Evolutionary conservation across 2,113 vertebrate species (phyloP).

Genomic region (Reinhardtius hippoglossoides): DNA sequence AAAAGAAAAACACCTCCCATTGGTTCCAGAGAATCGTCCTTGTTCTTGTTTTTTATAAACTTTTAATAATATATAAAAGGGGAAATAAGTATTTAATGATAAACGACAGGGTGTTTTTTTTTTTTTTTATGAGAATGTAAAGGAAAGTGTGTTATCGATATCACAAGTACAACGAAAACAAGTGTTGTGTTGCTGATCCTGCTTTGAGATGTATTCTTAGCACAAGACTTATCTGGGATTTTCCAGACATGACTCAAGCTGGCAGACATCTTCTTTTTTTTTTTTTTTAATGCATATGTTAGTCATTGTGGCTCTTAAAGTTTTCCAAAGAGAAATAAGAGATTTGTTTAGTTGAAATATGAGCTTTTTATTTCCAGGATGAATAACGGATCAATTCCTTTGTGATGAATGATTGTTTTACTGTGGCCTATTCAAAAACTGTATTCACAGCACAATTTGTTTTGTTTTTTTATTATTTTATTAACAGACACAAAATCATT

Average conservation of each 20-base stretch:
- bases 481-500: background rate
- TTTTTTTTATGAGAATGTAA: conserved; percentile 20
- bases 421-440: conserved; percentile 25
- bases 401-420: conserved; percentile 43
- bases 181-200: background rate
- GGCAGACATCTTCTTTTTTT: background rate
- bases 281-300: background rate
- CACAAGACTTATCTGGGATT: background rate
- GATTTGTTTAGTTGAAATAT: background rate
- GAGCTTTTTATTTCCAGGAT: conserved; percentile 1
- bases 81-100: conserved; percentile 51
- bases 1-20: background rate
- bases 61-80: conserved; percentile 52
- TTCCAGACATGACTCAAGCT: background rate
- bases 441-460: conserved; percentile 1
- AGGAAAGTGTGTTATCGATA: background rate
- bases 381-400: background rate
- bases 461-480: too few relatives aligned
- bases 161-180: background rate
- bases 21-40: background rate
- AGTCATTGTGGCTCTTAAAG: background rate
- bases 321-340: background rate
- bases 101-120: conserved; percentile 13
- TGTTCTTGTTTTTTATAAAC: conserved; percentile 36
- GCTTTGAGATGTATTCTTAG: background rate